Evolutionary conservation across 2,797 vertebrate genomes (phyloP), one percentile per base, ranked within the genome.

Genomic region (Microctenopoma lineatum): DNA sequence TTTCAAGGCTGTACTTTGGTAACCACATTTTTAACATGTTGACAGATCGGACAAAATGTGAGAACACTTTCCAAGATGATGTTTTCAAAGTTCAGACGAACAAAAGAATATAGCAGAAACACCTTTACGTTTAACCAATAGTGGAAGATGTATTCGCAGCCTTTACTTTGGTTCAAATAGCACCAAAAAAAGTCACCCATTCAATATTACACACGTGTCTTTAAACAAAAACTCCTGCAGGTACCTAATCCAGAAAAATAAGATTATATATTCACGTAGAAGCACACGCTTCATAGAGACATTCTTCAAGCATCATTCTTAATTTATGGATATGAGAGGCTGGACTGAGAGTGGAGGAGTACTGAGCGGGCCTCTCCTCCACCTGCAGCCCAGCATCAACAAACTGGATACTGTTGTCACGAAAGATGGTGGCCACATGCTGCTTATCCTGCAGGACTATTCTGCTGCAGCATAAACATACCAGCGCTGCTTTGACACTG

Each of bases 371-470:
- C 15, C 25, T 56, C 52, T 62, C 15, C 58, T 77, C 69, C 64
- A 71, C 46, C 80, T 66, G 66, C 48, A 75, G 70, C 75, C 75
- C 66, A 69, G 62, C 62, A 78, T 90, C 79, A 90, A 87, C 89
- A 91, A 68, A 76, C 38, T 39, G 73, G 60, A 81, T 77, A 54
- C 73, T 77, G 67, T 77, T 83, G 79, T 74, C 73, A 63, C 54
- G 38, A 46, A 58, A 79, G 77, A 90, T 77, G 4, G 66, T 74
- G 83, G 79, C 84, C 89, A 92, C 85, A 90, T 92, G 92, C 87
- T 76, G 75, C 73, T 58, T 54, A 26, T 84, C 70, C 87, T 77
- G 84, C 84, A 84, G 86, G 81, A 71, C 68, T 69, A 79, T 85
- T 88, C 73, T 80, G 61, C 66, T 59, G 71, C 66, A 69, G 64